Evolutionary conservation across 2,797 vertebrate species (phyloP).

Genomic region (Lacerta viridis): DNA sequence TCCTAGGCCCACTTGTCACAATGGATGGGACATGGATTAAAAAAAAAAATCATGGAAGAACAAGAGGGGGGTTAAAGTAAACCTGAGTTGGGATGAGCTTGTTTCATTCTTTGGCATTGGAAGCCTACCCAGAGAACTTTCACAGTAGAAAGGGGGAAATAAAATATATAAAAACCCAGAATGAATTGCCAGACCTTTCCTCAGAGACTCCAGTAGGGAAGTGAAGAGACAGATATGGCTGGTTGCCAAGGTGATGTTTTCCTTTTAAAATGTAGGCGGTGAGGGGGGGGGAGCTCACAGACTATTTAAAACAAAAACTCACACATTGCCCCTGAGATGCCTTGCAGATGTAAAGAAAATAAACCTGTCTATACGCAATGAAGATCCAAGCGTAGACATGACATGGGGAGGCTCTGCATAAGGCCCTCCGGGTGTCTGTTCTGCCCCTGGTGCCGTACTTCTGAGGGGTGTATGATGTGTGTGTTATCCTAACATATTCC

Average conservation of each 20-base stretch:
- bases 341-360: constrained; percentile 11
- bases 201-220: constrained; percentile 15
- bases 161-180: constrained; percentile 7
- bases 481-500: neutral
- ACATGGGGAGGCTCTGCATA: neutral
- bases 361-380: neutral
- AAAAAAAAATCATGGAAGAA: neutral
- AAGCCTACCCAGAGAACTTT: constrained; percentile 15
- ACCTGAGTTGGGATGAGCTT: neutral
- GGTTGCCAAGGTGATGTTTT: constrained; percentile 50
- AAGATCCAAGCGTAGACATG: neutral
- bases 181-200: constrained; percentile 36
- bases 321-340: constrained; percentile 7
- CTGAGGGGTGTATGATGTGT: neutral
- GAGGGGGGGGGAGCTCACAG: neutral
- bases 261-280: constrained; percentile 16
- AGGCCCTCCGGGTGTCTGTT: too few species aligned
- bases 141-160: neutral
- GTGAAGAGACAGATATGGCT: constrained; percentile 35
- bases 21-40: neutral
- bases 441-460: neutral
- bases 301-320: constrained; percentile 27
- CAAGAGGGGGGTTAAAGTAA: neutral
- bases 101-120: constrained; percentile 26
- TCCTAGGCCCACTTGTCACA: neutral